phyloP scores from a whole-genome alignment of 2,888 invertebrate genomes.

The Octodonta nipae region DNA sequence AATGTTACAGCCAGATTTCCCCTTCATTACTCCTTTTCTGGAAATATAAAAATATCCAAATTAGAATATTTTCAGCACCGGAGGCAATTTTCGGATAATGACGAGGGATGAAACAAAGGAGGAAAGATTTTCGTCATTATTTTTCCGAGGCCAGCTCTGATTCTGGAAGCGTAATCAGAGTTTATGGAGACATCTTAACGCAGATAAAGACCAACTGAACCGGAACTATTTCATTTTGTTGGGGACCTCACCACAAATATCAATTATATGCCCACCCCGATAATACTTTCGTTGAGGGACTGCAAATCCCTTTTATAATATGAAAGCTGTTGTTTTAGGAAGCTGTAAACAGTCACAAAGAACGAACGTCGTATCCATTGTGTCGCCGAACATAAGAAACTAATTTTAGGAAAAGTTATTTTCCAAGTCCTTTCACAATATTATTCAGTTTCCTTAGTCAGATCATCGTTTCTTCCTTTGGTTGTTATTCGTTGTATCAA shows the following conservation, averaged over 20 bases:
- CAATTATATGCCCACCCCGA: constrained; percentile 28
- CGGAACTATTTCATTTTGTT: constrained; percentile 32
- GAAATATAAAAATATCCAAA: constrained; percentile 4
- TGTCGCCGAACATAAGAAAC: too few relatives aligned
- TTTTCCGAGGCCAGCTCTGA: neutral
- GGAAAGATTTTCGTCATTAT: constrained; percentile 4
- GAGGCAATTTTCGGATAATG: constrained; percentile 14
- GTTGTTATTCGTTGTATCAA: too few relatives aligned
- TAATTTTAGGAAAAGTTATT: too few relatives aligned
- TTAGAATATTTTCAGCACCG: constrained; percentile 12
- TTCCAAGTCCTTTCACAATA: too few relatives aligned
- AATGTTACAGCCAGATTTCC: too few relatives aligned
- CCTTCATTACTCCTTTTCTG: neutral
- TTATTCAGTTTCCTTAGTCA: too few relatives aligned
- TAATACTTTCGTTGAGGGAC: constrained; percentile 20
- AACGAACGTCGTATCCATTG: too few relatives aligned
- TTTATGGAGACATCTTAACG: constrained; percentile 35
- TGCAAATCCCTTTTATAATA: constrained; percentile 18
- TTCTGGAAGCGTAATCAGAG: constrained; percentile 31
- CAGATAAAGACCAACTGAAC: constrained; percentile 34
- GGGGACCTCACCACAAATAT: constrained; percentile 32
- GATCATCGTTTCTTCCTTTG: too few relatives aligned
- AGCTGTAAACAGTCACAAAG: too few relatives aligned
- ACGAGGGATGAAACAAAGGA: constrained; percentile 14
- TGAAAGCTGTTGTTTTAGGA: constrained; percentile 9